Evolutionary conservation across 2,113 vertebrate genomes (phyloP), one percentile per base, ranked within the genome.

Genomic region (Recurvirostra avosetta): DNA sequence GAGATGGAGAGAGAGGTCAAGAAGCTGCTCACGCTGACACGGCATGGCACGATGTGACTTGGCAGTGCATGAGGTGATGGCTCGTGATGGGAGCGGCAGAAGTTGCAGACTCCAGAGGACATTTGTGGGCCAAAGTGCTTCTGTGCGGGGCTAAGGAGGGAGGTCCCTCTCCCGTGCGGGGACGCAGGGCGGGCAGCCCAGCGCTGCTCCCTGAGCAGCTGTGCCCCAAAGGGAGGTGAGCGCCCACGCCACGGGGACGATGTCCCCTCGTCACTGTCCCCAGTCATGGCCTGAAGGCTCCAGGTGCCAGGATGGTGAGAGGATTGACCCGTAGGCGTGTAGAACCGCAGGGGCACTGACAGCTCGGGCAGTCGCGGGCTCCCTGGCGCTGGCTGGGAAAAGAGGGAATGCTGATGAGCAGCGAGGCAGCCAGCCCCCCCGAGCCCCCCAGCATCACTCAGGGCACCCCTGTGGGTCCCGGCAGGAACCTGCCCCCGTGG

Each of bases 311-410:
- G 45, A 45, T 8, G 52, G 18, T 4, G 52, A 38, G 52, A n/a
- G 55, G 55, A 15, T n/a, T 1, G 3, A 13, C 12, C 3, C 1
- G 1, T 1, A 16, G 13, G 19, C 40, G 8, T 7, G 30, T 58
- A 41, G 66, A 63, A 36, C 59, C 1, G 2, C 47, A n/a, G 2
- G 2, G n/a, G 4, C 75, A 47, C 40, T 2, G 1, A 4, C 38
- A 71, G 58, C 41, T n/a, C 71, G 1, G 14, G 12, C 12, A 25
- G 41, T 2, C 12, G 10, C 38, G 25, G 38, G 15, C 14, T 38
- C 40, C 61, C 62, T 29, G 8, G 50, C 47, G 43, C 61, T 59
- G 70, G 18, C 38, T 11, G 19, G 50, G 29, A n/a, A 20, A 55
- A 40, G 40, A 68, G 47, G 27, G 27, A 25, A 14, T 13, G 22